These are phyloP conservation scores for Delphinapterus leucas DNA, from an alignment of 2,113 vertebrate genomes.

Conservation along the genomic window DNA sequence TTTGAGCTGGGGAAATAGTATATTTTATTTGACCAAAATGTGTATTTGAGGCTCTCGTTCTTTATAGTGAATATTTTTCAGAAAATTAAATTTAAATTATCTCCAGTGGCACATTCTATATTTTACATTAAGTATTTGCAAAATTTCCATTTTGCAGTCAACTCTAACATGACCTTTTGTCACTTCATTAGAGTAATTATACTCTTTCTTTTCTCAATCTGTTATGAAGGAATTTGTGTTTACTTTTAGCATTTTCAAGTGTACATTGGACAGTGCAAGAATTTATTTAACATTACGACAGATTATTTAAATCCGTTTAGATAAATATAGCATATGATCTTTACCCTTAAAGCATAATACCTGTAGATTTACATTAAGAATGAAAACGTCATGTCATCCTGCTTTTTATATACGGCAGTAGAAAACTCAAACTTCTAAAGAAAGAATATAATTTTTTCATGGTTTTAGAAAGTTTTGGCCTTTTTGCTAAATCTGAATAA, in stretches of 20 bases:
- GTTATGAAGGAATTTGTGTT: not conserved
- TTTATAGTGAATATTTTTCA: slow-evolving; percentile 23
- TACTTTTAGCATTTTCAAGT: not conserved
- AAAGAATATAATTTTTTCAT: not conserved
- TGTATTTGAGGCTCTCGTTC: not conserved
- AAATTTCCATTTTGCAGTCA: not conserved
- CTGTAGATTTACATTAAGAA: not conserved
- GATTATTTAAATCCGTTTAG: not conserved
- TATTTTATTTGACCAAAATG: slow-evolving; percentile 6
- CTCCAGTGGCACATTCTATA: not conserved
- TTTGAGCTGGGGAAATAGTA: not conserved
- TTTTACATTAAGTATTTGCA: not conserved
- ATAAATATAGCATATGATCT: not conserved
- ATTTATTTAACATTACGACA: not conserved
- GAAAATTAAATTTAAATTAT: not conserved
- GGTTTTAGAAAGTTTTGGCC: not conserved
- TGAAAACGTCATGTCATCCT: not conserved
- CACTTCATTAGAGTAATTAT: not conserved
- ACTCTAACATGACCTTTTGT: not conserved
- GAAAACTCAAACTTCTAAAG: not conserved
- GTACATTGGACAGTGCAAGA: not conserved
- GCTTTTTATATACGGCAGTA: not conserved
- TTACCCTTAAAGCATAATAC: not conserved
- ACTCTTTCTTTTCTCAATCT: not conserved
- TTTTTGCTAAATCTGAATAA: not conserved